Conservation (phyloP, 2,888 invertebrate species). For the Heliconius aoede region DNA sequence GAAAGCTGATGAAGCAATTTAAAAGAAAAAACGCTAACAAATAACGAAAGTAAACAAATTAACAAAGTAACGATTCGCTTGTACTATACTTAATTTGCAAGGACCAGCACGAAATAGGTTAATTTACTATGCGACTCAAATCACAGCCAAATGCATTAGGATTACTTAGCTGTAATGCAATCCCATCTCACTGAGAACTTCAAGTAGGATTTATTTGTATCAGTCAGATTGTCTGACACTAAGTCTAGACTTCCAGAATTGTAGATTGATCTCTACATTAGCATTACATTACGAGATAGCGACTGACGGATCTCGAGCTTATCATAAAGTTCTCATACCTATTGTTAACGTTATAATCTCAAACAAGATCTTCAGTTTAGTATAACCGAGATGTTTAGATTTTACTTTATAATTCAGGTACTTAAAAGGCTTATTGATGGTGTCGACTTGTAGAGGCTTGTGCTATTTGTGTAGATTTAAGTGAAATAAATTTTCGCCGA, state of each 20-base stretch:
- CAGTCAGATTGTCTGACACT: conserved; percentile 53
- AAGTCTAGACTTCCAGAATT: conserved; percentile 52
- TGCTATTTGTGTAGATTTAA: conserved; percentile 46
- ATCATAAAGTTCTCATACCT: conserved; percentile 1
- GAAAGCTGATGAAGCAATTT: neutral
- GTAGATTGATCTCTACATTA: conserved; percentile 68
- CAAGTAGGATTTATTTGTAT: conserved; percentile 52
- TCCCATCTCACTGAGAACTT: conserved; percentile 49
- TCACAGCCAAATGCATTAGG: conserved; percentile 47
- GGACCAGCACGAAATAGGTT: conserved; percentile 37
- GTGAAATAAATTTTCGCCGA: conserved; percentile 45
- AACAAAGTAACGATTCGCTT: conserved; percentile 1
- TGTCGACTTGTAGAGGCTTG: conserved; percentile 31
- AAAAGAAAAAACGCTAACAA: neutral
- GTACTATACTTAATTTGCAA: conserved; percentile 33
- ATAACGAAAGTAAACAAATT: conserved; percentile 1
- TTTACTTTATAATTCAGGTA: conserved; percentile 35
- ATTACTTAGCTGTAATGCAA: conserved; percentile 50
- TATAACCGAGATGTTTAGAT: conserved; percentile 34
- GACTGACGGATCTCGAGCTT: conserved; percentile 8
- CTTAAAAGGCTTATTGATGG: conserved; percentile 42
- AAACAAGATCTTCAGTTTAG: conserved; percentile 20
- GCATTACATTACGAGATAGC: conserved; percentile 55
- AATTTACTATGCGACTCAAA: conserved; percentile 46
- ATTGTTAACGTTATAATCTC: conserved; percentile 24